Base-by-base conservation (phyloP, 2,113 vertebrate species). In the Toxostoma redivivum region DNA sequence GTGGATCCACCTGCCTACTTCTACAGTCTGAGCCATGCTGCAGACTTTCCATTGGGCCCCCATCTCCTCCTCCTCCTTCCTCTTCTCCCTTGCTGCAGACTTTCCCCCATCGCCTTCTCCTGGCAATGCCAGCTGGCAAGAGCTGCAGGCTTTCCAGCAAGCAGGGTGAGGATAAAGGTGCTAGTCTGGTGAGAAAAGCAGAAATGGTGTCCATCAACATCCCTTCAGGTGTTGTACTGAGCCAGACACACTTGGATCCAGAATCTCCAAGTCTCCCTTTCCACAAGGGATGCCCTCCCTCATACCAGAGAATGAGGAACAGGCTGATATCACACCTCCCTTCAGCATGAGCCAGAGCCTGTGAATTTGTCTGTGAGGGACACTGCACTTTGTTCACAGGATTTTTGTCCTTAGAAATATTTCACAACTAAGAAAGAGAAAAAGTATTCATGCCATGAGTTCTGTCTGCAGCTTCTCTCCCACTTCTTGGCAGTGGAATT, bases 401-500 rank as follows among this genome's bases (percentile, higher is more conserved):
- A 51, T 22, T 58, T 53, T 82, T 90, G 47, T 44, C 57, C 51
- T 80, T n/a, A 85, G 61, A 85, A 90, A 60, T 40, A 88, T 88
- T 92, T 86, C 85, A 58, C 61, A 93, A 70, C 42, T 86, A n/a
- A 67, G 64, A 66, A 81, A 62, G 60, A 85, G 62, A 80, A 93
- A 83, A 95, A 88, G 16, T 40, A 33, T 62, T 70, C 56, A 60
- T 28, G 78, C 64, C 64, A 25, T 60, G 33, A 67, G 51, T 51
- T 88, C 87, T 83, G 67, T 60, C 81, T 90, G 82, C 67, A 90
- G 78, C 56, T 11, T 83, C 67, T 87, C 61, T 78, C 76, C 84
- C 72, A 40, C 47, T 90, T 88, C 74, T 94, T 94, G 90, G 79
- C 60, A 90, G 20, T 40, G 45, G 80, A 94, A 90, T 92, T 92